Percentiles rank a stretch among this genome's conserved stretches.
Evolutionary conservation across 2,797 vertebrate genomes (phyloP).

Genomic region (Mormyrops attenuatus): DNA sequence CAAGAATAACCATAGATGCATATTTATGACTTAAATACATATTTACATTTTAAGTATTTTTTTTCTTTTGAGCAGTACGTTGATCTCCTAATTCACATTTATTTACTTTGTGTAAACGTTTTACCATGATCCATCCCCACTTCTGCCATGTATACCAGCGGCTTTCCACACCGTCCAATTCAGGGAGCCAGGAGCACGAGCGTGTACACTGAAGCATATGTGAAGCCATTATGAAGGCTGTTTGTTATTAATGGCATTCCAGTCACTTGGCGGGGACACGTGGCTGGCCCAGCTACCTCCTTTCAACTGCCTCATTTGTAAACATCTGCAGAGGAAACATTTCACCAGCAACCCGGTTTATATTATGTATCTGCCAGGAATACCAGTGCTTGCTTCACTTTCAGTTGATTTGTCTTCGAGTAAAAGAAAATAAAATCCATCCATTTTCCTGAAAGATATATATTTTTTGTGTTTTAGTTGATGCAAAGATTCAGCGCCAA

Average conservation of each 20-base stretch:
- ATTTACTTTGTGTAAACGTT: not conserved
- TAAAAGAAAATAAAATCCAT: not conserved
- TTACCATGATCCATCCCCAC: not conserved
- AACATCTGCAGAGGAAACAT: constrained; percentile 42
- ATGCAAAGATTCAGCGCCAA: not conserved
- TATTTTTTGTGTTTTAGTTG: not conserved
- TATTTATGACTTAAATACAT: not conserved
- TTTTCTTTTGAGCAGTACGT: not conserved
- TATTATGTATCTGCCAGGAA: constrained; percentile 14
- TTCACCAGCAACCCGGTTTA: constrained; percentile 21
- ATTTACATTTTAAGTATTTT: not conserved
- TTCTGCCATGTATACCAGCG: not conserved
- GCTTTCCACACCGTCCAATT: constrained; percentile 39
- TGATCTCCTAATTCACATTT: not conserved
- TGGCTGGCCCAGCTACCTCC: constrained; percentile 38
- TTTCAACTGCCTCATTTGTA: constrained; percentile 43
- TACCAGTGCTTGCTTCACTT: constrained; percentile 9
- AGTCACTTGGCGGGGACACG: constrained; percentile 41
- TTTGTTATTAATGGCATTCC: constrained; percentile 54
- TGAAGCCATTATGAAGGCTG: constrained; percentile 39
- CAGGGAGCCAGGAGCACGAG: constrained; percentile 43
- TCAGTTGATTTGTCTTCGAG: not conserved
- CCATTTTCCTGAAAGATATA: not conserved
- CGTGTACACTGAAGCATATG: constrained; percentile 41
- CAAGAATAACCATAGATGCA: not conserved